phyloP scores from a whole-genome alignment of 35 echinoderm and acorn worm genomes.

The Acanthaster planci region DNA sequence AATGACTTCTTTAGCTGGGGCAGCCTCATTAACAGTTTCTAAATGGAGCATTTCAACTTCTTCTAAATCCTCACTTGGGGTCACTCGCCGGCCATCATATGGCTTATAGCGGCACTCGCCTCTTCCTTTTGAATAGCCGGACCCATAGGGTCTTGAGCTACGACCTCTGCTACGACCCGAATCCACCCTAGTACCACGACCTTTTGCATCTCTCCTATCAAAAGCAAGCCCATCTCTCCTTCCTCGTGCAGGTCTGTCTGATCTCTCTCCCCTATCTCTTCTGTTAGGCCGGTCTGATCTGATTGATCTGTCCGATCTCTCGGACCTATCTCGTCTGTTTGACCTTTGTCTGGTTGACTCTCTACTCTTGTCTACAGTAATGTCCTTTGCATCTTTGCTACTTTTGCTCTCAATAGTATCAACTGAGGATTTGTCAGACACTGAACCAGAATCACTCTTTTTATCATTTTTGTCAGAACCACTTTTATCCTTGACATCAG shows the following conservation, averaged over 20 bases:
- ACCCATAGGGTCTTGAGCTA: conserved; percentile 39
- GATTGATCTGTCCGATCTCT: conserved; percentile 27
- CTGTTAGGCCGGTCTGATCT: conserved; percentile 1
- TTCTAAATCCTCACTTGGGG: conserved; percentile 46
- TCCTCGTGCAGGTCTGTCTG: conserved; percentile 32
- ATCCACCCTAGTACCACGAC: conserved; percentile 41
- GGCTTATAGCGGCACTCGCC: conserved; percentile 37
- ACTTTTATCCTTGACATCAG: background rate
- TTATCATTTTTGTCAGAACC: conserved; percentile 1
- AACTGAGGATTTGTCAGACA: conserved; percentile 6
- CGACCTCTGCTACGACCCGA: conserved; percentile 28
- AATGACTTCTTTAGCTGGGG: conserved; percentile 8
- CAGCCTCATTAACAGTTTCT: conserved; percentile 49
- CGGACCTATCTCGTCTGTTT: background rate
- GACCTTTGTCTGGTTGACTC: conserved; percentile 8
- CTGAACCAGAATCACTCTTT: conserved; percentile 9
- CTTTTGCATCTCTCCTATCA: conserved; percentile 47
- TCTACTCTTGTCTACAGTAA: background rate
- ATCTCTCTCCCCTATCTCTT: conserved; percentile 27
- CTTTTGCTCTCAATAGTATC: conserved; percentile 3
- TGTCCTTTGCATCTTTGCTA: background rate
- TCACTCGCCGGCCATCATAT: conserved; percentile 31
- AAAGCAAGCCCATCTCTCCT: conserved; percentile 21
- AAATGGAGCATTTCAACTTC: conserved; percentile 58
- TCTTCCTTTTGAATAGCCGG: conserved; percentile 44